Evolutionary conservation across 2,797 vertebrate genomes (phyloP).

Genomic region (Myotis myotis): DNA sequence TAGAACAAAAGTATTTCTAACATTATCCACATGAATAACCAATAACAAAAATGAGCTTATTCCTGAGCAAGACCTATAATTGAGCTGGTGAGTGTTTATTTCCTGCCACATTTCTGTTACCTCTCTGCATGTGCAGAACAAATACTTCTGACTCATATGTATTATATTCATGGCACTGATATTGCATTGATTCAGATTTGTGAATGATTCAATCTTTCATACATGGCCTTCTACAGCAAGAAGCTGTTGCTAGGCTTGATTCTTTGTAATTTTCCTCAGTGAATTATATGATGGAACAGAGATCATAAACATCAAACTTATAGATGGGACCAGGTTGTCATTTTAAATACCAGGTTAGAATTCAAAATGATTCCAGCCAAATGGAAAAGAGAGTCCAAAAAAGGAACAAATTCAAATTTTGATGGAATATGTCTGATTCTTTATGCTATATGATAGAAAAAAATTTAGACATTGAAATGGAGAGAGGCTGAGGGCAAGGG

Average conservation of each 20-base stretch:
- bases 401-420: constrained; percentile 13
- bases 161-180: not conserved
- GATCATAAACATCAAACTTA: not conserved
- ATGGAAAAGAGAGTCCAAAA: constrained; percentile 44
- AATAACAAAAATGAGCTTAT: constrained; percentile 38
- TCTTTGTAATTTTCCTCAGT: constrained; percentile 45
- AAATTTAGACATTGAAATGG: not conserved
- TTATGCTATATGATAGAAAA: not conserved
- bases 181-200: not conserved
- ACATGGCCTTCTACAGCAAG: constrained; percentile 6
- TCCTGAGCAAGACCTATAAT: constrained; percentile 30
- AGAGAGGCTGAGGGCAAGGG: not conserved
- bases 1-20: constrained; percentile 53
- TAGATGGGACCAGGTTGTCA: not conserved
- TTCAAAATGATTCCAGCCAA: constrained; percentile 33
- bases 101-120: constrained; percentile 21
- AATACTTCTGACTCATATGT: constrained; percentile 38
- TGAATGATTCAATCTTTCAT: not conserved
- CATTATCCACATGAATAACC: constrained; percentile 42
- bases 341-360: constrained; percentile 52
- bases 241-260: not conserved
- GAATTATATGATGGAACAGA: constrained; percentile 8
- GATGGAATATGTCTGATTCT: not conserved
- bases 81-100: constrained; percentile 43
- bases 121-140: constrained; percentile 34